Conservation (phyloP, 92 coral and sea anemone genomes). For the Palythoa grandis region DNA sequence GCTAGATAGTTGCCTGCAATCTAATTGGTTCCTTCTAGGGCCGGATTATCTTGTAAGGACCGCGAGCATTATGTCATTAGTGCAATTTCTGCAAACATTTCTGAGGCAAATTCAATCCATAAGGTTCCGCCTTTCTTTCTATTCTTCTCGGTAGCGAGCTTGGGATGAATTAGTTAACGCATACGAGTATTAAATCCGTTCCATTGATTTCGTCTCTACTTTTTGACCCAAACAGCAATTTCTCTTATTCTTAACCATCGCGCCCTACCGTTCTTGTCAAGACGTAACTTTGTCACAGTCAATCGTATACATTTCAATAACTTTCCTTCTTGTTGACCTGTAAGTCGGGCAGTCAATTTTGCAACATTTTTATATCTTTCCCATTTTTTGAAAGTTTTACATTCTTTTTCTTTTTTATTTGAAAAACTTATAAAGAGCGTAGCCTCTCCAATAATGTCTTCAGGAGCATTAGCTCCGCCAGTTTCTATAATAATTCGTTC, state of each 20-base stretch:
- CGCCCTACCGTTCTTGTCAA: conserved; percentile 43
- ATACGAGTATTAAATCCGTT: too few relatives aligned
- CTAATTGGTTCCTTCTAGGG: too few relatives aligned
- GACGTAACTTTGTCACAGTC: conserved; percentile 52
- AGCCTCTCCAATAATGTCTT: conserved; percentile 72
- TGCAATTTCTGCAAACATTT: too few relatives aligned
- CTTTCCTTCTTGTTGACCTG: neutral
- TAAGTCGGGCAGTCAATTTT: neutral
- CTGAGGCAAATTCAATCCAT: too few relatives aligned
- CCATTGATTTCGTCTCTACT: neutral
- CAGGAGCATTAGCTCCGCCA: conserved; percentile 66
- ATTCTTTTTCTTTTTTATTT: conserved; percentile 50
- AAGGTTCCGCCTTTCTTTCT: too few relatives aligned
- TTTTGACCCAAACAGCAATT: conserved; percentile 73
- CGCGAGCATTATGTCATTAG: too few relatives aligned
- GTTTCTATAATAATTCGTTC: conserved; percentile 61
- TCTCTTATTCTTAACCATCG: conserved; percentile 73
- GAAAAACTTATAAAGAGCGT: conserved; percentile 39
- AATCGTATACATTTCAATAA: conserved; percentile 60
- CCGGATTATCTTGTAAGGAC: too few relatives aligned
- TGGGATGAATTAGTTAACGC: too few relatives aligned
- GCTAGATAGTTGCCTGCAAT: too few relatives aligned
- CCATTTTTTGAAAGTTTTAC: conserved; percentile 44
- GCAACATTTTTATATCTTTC: neutral
- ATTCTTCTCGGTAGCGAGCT: too few relatives aligned